Percentiles rank a stretch among this genome's conserved stretches.
phyloP scores from a whole-genome alignment of 2,888 invertebrate genomes.

The Netelia fuscicornis region DNA sequence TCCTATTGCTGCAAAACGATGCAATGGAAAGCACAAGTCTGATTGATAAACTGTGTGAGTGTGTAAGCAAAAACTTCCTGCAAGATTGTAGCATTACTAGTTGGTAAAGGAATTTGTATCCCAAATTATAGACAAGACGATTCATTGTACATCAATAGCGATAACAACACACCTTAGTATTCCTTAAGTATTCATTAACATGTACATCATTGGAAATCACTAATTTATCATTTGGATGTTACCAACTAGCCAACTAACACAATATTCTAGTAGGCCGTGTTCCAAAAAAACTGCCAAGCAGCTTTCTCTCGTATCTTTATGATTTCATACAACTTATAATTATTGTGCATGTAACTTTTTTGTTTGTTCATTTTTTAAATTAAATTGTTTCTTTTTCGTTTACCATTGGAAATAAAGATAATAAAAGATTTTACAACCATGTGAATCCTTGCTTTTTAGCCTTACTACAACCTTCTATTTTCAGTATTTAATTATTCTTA shows the following conservation, averaged over 20 bases:
- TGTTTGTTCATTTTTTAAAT: neutral
- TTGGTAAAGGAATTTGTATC: slow-evolving; percentile 22
- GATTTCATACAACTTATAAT: slow-evolving; percentile 43
- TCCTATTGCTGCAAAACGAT: neutral
- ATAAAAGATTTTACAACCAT: slow-evolving; percentile 21
- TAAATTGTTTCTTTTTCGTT: neutral
- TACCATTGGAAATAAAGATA: neutral
- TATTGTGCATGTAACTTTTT: slow-evolving; percentile 56
- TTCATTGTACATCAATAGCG: slow-evolving; percentile 37
- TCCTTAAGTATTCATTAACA: slow-evolving; percentile 53
- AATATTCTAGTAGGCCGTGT: slow-evolving; percentile 34
- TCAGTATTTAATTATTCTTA: too few species aligned
- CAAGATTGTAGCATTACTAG: neutral
- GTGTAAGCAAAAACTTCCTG: neutral
- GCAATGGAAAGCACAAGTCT: neutral
- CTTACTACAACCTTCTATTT: neutral
- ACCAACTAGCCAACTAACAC: slow-evolving; percentile 44
- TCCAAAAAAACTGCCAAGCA: slow-evolving; percentile 32
- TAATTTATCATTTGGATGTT: slow-evolving; percentile 45
- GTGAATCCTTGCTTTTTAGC: neutral
- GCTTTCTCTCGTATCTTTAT: slow-evolving; percentile 35
- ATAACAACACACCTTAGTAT: slow-evolving; percentile 6
- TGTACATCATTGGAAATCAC: slow-evolving; percentile 14
- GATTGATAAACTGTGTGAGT: neutral
- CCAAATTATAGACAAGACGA: slow-evolving; percentile 25